Evolutionary conservation across 1,140 invertebrate species (phyloP).

Genomic region (Probaryconus sp.): DNA sequence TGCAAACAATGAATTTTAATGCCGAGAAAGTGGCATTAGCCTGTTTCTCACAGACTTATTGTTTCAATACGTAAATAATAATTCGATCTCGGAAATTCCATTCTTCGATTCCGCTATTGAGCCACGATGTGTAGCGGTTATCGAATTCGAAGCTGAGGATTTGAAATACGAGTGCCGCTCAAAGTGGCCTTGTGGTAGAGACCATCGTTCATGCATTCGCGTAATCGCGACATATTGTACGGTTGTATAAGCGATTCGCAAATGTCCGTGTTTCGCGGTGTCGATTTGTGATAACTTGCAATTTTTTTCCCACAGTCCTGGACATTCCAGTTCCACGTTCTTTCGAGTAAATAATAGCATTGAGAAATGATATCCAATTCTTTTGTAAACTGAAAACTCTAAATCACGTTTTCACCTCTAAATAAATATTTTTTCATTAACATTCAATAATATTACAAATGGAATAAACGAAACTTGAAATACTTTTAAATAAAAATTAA

Average conservation of each 20-base stretch:
- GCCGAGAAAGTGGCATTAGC: conserved; percentile 37
- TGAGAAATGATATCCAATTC: too few relatives aligned
- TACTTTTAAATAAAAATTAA: too few relatives aligned
- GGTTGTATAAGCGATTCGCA: conserved; percentile 36
- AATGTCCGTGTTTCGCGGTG: conserved; percentile 39
- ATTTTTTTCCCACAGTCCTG: conserved; percentile 54
- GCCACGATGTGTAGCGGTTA: conserved; percentile 61
- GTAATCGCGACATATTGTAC: conserved; percentile 58
- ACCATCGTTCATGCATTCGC: conserved; percentile 62
- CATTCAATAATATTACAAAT: too few relatives aligned
- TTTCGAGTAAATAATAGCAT: too few relatives aligned
- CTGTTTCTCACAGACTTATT: conserved; percentile 62
- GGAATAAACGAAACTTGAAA: too few relatives aligned
- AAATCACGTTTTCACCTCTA: too few relatives aligned
- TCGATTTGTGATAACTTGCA: conserved; percentile 49
- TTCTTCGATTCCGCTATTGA: conserved; percentile 67
- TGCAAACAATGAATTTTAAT: conserved; percentile 49
- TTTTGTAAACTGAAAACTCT: too few relatives aligned
- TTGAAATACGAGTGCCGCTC: conserved; percentile 68
- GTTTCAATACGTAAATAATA: conserved; percentile 62
- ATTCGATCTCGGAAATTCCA: conserved; percentile 64
- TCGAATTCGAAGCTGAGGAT: conserved; percentile 68
- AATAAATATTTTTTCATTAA: too few relatives aligned
- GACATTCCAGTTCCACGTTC: background rate
- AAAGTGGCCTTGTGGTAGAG: conserved; percentile 64